A percentile compares a stretch with the other conserved stretches of the same genome.
Evolutionary conservation across 2,113 vertebrate genomes (phyloP).

Genomic region (Hippocampus abdominalis): DNA sequence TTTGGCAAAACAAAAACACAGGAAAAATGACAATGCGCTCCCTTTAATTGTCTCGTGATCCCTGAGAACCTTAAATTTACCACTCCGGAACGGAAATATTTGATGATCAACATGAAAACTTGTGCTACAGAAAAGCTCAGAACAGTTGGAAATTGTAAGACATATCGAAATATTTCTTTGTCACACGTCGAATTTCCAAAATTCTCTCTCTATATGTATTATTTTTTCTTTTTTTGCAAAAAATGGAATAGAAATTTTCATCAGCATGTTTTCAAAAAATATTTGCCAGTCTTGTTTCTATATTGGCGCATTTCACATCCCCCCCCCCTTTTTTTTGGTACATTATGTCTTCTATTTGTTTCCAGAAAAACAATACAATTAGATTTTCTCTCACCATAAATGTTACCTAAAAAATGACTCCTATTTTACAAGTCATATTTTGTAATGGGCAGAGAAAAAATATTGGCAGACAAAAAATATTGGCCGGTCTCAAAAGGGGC

Average conservation of each 20-base stretch:
- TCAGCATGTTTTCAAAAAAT: neutral
- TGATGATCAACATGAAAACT: slow-evolving; percentile 65
- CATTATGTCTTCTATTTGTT: neutral
- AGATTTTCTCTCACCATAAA: neutral
- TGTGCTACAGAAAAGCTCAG: slow-evolving; percentile 61
- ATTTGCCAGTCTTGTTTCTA: neutral
- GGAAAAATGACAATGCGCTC: slow-evolving; percentile 46
- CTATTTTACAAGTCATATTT: no score
- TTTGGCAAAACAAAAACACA: slow-evolving; percentile 3
- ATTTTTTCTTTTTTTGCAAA: no score
- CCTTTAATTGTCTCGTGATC: slow-evolving; percentile 72
- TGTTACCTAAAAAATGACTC: neutral
- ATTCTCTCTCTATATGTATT: neutral
- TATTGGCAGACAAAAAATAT: neutral
- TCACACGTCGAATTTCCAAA: slow-evolving; percentile 1
- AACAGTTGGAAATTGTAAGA: slow-evolving; percentile 50
- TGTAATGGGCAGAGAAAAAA: neutral
- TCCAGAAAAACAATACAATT: neutral
- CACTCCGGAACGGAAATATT: slow-evolving; percentile 60
- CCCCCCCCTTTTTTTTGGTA: neutral
- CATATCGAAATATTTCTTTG: neutral
- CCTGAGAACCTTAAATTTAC: slow-evolving; percentile 74
- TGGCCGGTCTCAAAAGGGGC: neutral
- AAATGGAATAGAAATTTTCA: neutral
- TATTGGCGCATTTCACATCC: neutral